phyloP scores from a whole-genome alignment of 2,797 vertebrate species.

The Vespertilio murinus region DNA sequence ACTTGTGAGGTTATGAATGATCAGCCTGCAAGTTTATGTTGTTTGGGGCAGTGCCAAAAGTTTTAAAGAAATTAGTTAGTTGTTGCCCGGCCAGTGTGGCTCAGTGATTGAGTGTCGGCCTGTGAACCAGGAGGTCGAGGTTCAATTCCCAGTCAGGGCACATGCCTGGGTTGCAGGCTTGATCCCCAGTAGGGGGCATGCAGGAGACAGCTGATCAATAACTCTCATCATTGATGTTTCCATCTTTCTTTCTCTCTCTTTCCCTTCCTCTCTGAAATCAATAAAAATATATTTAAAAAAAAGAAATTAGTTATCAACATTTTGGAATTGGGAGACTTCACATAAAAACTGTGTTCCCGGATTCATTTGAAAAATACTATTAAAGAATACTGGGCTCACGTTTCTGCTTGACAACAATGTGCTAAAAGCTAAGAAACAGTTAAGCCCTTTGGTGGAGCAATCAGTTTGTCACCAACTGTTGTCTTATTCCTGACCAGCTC shows the following conservation, averaged over 20 bases:
- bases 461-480: background rate
- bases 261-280: too few relatives aligned
- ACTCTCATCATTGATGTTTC: too few relatives aligned
- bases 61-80: constrained; percentile 7
- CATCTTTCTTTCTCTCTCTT: too few relatives aligned
- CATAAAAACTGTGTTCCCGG: background rate
- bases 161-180: too few relatives aligned
- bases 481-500: background rate
- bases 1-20: background rate
- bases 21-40: background rate
- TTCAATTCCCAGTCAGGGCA: too few relatives aligned
- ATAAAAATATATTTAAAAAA: too few relatives aligned
- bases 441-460: background rate
- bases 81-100: too few relatives aligned
- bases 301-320: background rate
- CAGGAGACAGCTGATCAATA: too few relatives aligned
- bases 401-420: background rate
- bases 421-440: background rate
- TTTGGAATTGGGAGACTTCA: constrained; percentile 9
- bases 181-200: too few relatives aligned
- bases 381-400: background rate
- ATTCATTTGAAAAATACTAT: background rate
- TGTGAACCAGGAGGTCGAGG: too few relatives aligned
- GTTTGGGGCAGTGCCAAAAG: background rate
- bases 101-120: too few relatives aligned